Conservation (phyloP, 2,797 vertebrate genomes). For the Psittacula echo region DNA sequence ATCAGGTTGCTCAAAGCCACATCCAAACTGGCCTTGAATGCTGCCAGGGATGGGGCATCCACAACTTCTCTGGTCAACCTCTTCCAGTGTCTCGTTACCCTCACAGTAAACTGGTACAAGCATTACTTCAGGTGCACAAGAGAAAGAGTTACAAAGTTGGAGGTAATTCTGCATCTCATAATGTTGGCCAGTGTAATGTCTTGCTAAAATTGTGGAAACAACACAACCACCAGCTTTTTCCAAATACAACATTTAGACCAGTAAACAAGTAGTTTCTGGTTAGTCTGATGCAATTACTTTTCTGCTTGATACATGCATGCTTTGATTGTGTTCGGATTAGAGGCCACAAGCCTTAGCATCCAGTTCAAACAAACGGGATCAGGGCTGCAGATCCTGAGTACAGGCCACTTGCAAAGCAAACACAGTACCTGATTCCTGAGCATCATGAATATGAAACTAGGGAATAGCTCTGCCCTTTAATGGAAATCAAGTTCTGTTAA, state of each 20-base stretch:
- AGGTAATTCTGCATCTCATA: not conserved
- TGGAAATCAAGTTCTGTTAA: not conserved
- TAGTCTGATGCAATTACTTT: not conserved
- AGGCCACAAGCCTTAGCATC: not conserved
- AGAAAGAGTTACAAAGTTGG: not conserved
- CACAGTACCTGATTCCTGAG: not conserved
- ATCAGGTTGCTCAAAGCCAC: not conserved
- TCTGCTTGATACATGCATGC: not conserved
- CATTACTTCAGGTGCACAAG: not conserved
- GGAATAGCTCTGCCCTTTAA: not conserved
- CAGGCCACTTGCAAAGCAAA: not conserved
- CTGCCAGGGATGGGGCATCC: not conserved
- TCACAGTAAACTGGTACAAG: not conserved
- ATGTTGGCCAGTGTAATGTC: not conserved
- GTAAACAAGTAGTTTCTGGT: not conserved
- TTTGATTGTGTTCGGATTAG: not conserved
- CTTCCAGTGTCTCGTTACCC: not conserved
- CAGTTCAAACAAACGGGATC: not conserved
- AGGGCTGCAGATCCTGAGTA: not conserved
- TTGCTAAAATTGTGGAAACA: not conserved
- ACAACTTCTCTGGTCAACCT: not conserved
- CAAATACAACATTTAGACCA: not conserved
- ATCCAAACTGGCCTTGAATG: not conserved
- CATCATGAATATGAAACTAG: not conserved
- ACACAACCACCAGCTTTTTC: not conserved